These are phyloP conservation scores for Tubiluchus corallicola DNA, from an alignment of 2,888 invertebrate genomes.

Conservation along the genomic window DNA sequence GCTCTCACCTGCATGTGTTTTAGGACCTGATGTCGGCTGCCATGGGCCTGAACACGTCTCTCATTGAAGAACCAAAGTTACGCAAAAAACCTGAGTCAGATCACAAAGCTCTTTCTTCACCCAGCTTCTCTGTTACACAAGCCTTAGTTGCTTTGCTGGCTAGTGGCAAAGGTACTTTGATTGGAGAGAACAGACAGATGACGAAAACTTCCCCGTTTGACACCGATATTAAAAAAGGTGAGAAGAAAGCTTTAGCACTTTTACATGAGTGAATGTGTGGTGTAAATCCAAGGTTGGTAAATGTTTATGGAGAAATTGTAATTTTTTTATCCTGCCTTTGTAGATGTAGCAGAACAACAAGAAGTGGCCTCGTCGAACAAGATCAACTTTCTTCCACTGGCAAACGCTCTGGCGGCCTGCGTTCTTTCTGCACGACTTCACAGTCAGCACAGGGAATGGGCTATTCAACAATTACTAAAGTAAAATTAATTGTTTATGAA, in stretches of 20 bases:
- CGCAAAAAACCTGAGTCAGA: neutral
- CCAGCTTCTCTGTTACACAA: constrained; percentile 39
- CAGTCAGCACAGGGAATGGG: constrained; percentile 39
- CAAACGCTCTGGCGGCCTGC: constrained; percentile 41
- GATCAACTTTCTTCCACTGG: constrained; percentile 31
- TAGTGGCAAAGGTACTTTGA: constrained; percentile 4
- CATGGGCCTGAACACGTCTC: constrained; percentile 19
- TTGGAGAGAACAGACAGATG: too few species aligned
- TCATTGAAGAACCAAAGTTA: constrained; percentile 14
- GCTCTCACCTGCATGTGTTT: constrained; percentile 10
- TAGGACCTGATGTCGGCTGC: constrained; percentile 35
- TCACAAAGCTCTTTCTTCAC: constrained; percentile 22
- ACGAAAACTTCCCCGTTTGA: too few species aligned
- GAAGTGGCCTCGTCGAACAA: too few species aligned
- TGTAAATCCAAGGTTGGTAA: too few species aligned
- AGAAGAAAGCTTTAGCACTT: too few species aligned
- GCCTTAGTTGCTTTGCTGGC: constrained; percentile 38
- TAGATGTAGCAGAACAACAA: too few species aligned
- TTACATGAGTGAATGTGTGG: too few species aligned
- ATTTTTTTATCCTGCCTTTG: too few species aligned
- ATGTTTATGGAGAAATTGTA: too few species aligned
- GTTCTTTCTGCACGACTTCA: constrained; percentile 37
- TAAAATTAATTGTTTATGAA: too few species aligned
- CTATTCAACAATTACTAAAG: constrained; percentile 38
- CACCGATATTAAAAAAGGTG: too few species aligned